Evolutionary conservation across 2,113 vertebrate species (phyloP).

Genomic region (Zosterops borbonicus): DNA sequence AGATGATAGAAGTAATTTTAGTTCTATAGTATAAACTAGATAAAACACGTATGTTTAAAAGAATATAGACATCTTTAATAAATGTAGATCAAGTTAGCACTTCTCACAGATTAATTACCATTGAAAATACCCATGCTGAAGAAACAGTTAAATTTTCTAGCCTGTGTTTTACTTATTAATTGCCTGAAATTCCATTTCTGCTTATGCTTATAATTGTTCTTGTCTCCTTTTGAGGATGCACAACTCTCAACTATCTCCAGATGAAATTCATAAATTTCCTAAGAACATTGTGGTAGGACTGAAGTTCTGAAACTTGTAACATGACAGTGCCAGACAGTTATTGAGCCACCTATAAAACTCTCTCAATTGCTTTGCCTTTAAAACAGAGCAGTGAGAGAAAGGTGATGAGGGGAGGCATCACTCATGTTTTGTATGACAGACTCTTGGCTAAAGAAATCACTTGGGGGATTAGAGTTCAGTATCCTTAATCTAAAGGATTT

Average conservation of each 20-base stretch:
- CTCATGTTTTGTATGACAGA: conserved; percentile 4
- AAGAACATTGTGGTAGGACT: neutral
- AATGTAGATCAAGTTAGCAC: neutral
- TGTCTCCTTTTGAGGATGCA: neutral
- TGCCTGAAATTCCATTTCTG: neutral
- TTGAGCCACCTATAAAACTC: neutral
- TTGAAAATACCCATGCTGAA: neutral
- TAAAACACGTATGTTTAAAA: neutral
- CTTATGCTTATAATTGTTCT: neutral
- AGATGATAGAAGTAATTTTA: neutral
- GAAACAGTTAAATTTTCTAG: neutral
- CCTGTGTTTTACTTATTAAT: neutral
- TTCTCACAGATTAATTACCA: neutral
- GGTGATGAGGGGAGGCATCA: neutral
- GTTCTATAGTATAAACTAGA: neutral
- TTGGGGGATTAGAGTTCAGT: neutral
- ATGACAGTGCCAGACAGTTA: neutral
- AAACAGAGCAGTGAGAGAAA: neutral
- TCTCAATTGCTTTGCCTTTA: neutral
- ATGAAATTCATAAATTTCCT: neutral
- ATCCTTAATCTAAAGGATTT: neutral
- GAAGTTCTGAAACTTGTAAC: neutral
- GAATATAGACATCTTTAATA: neutral
- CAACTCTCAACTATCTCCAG: neutral
- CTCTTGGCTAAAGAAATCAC: neutral